Base-by-base conservation (phyloP, 2,113 vertebrate genomes). In the Canis aureus region DNA sequence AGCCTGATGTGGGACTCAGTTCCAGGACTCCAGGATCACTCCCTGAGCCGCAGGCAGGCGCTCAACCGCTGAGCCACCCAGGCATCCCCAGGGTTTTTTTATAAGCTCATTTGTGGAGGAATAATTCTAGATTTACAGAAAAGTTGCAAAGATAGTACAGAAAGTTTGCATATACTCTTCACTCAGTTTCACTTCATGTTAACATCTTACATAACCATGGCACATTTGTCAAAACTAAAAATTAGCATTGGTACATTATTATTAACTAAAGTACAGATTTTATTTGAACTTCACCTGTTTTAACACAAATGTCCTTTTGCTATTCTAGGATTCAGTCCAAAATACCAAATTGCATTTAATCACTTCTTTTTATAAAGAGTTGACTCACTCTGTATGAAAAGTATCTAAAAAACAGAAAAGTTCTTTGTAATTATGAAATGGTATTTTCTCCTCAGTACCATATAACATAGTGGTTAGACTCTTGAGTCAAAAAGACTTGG, bases 261-360 rank as follows among this genome's bases (percentile, higher is more conserved):
- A 13, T 90, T 85, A 85, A 79, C 32, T 89, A 35, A 71, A 53
- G 32, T 86, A 55, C 22, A 88, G 51, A 53, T 29, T 78, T 89
- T 60, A 49, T 84, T 84, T 53, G 13, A 35, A 89, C 66, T 95
- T 96, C 5, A 90, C 53, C 32, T 62, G 20, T 60, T 96, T 93
- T 8, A 92, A 35, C 62, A 69, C 69, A 85, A n/a, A 62, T 85
- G 35, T 71, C n/a, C 38, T 79, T 89, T 89, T 93, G 32, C 53
- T 60, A 27, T 82, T 89, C 17, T 53, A 76, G 11, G 23, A 74
- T 93, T 93, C 25, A 71, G 0, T 85, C 53, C 20, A 53, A 55
- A 62, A 90, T 94, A 96, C 32, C 32, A 79, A 85, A 96, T 78
- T 71, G 53, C 25, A 43, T 84, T 69, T 78, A 84, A 4, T 90